Conservation (phyloP, 2,113 vertebrate species). For the Crotalus tigris region DNA sequence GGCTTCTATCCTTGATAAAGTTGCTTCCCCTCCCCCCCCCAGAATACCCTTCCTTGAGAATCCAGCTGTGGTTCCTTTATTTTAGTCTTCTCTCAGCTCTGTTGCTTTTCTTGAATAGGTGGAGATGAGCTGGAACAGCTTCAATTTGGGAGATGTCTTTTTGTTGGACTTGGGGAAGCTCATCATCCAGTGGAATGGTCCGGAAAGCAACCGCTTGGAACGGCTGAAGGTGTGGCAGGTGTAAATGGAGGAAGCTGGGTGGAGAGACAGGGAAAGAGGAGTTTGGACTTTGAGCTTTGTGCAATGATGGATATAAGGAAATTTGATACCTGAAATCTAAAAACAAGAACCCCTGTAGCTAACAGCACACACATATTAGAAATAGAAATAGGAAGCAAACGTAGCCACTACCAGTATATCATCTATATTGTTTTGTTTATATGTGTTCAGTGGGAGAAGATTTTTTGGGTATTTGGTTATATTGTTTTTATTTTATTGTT, state of each 20-base stretch:
- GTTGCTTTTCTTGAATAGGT: slow-evolving; percentile 67
- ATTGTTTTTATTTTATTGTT: not conserved
- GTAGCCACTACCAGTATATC: not conserved
- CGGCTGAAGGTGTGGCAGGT: slow-evolving; percentile 73
- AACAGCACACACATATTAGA: not conserved
- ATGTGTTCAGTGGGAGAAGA: not conserved
- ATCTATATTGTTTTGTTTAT: not conserved
- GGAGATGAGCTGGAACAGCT: slow-evolving; percentile 84
- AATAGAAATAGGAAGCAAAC: not conserved
- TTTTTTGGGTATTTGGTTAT: not conserved
- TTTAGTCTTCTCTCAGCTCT: not conserved
- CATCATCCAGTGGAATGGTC: slow-evolving; percentile 88
- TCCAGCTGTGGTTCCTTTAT: fast-evolving
- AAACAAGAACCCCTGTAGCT: not conserved
- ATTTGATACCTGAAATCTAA: not conserved
- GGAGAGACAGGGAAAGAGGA: not conserved
- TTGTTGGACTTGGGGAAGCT: slow-evolving; percentile 83
- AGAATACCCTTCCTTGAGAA: not conserved
- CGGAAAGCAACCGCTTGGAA: slow-evolving; percentile 78
- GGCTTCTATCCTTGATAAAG: not conserved
- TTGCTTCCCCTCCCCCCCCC: not conserved
- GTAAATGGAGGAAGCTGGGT: not conserved
- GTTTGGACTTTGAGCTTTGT: not conserved
- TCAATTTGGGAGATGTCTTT: slow-evolving; percentile 84
- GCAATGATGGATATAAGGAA: too few species aligned